Evolutionary conservation across 35 echinoderm and acorn worm species (phyloP).

Genomic region (Hemicentrotus pulcherrimus): DNA sequence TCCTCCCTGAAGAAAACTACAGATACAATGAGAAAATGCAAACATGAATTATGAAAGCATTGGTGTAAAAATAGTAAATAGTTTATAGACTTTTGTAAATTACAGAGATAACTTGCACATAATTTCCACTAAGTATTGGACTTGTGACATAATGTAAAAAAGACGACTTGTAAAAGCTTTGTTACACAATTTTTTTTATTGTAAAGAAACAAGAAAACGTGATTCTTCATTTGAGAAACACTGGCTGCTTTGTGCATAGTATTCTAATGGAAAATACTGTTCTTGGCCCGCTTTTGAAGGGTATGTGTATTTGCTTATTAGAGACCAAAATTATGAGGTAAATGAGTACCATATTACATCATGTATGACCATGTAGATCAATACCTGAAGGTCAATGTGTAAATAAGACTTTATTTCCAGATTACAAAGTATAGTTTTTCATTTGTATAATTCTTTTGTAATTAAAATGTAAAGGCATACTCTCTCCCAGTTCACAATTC

Average conservation of each 20-base stretch:
- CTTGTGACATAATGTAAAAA: slow-evolving; percentile 46
- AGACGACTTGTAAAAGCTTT: slow-evolving; percentile 27
- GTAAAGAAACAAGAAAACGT: slow-evolving; percentile 22
- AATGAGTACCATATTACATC: not conserved
- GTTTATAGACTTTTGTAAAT: slow-evolving; percentile 36
- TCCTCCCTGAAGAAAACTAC: not conserved
- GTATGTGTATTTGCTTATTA: slow-evolving; percentile 16
- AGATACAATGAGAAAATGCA: slow-evolving; percentile 12
- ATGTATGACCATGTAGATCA: slow-evolving; percentile 3
- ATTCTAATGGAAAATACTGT: slow-evolving; percentile 37
- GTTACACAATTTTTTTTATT: slow-evolving; percentile 33
- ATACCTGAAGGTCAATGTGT: not conserved
- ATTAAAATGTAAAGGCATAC: slow-evolving; percentile 23
- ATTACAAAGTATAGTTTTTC: slow-evolving; percentile 20
- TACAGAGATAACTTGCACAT: slow-evolving; percentile 34
- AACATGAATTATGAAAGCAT: not conserved
- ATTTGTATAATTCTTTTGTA: slow-evolving; percentile 41
- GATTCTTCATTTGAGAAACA: not conserved
- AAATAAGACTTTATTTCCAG: slow-evolving; percentile 14
- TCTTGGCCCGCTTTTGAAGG: slow-evolving; percentile 39
- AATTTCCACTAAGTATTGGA: not conserved
- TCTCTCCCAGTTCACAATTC: not conserved
- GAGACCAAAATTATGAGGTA: slow-evolving; percentile 40
- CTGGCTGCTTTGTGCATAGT: slow-evolving; percentile 45
- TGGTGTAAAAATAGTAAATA: slow-evolving; percentile 39